These are phyloP conservation scores for Acrocera orbiculus DNA, from an alignment of 2,888 invertebrate species.

Conservation along the genomic window DNA sequence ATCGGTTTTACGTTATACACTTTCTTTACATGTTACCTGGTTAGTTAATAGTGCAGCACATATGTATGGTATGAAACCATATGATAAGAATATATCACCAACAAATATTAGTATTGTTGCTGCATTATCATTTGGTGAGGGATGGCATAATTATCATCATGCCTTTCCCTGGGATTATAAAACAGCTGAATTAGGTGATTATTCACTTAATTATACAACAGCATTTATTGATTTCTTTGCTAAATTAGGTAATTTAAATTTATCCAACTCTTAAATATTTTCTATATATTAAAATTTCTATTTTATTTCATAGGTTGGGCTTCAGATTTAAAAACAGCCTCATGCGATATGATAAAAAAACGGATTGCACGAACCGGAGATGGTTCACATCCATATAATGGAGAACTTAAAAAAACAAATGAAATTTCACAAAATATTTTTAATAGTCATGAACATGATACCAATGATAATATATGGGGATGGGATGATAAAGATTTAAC, in stretches of 20 bases:
- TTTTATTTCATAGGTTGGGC: conserved; percentile 46
- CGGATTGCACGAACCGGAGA: conserved; percentile 58
- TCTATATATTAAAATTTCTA: not conserved
- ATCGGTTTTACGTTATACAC: conserved; percentile 55
- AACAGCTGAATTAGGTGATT: conserved; percentile 51
- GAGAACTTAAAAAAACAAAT: conserved; percentile 12
- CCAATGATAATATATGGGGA: conserved; percentile 51
- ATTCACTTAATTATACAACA: conserved; percentile 44
- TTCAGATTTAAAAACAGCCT: conserved; percentile 68
- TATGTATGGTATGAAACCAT: conserved; percentile 79
- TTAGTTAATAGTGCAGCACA: conserved; percentile 87
- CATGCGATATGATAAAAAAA: conserved; percentile 47
- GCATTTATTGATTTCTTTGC: conserved; percentile 50
- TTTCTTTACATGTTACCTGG: conserved; percentile 76
- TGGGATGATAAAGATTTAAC: conserved; percentile 68
- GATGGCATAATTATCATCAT: conserved; percentile 83
- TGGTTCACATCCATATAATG: conserved; percentile 36
- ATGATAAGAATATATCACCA: conserved; percentile 57
- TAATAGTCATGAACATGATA: conserved; percentile 28
- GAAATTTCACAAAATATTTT: conserved; percentile 17
- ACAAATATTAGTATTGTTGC: conserved; percentile 51
- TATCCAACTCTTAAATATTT: too few species aligned
- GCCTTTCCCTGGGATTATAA: conserved; percentile 74
- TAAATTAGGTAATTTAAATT: conserved; percentile 37
- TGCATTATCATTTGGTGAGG: conserved; percentile 52